A percentile compares a stretch with the other conserved stretches of the same genome.
Evolutionary conservation across 2,797 vertebrate species (phyloP).

Genomic region (Glyptemys insculpta): DNA sequence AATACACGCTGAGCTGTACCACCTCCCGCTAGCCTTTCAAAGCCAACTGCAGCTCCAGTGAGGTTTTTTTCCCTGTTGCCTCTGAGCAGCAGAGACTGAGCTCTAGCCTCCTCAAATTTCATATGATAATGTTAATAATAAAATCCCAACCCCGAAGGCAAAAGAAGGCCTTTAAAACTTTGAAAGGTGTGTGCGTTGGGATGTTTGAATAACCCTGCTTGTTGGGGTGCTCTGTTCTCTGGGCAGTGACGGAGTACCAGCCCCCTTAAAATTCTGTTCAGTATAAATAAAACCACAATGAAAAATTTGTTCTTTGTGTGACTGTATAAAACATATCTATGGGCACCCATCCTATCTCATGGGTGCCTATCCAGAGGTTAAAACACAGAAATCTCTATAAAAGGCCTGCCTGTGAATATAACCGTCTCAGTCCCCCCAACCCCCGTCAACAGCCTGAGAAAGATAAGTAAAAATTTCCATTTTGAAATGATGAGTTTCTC

Average conservation of each 20-base stretch:
- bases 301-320: constrained; percentile 59
- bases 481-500: not conserved
- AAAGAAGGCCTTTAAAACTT: constrained; percentile 8
- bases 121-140: not conserved
- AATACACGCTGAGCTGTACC: not conserved
- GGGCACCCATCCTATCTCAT: constrained; percentile 49
- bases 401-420: not conserved
- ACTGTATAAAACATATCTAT: constrained; percentile 52
- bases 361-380: constrained; percentile 39
- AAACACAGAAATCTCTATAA: not conserved
- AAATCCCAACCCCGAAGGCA: not conserved
- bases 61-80: not conserved
- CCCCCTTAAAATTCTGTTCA: constrained; percentile 36
- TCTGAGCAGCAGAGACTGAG: not conserved
- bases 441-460: not conserved
- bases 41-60: accelerated
- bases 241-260: not conserved
- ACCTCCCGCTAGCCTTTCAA: not conserved
- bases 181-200: constrained; percentile 8
- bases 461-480: constrained; percentile 36
- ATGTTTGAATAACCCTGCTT: not conserved
- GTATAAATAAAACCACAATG: not conserved
- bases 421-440: not conserved
- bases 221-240: not conserved
- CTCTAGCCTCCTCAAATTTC: not conserved